Evolutionary conservation across 2,888 invertebrate species (phyloP).

Genomic region (Metacarcinus magister): DNA sequence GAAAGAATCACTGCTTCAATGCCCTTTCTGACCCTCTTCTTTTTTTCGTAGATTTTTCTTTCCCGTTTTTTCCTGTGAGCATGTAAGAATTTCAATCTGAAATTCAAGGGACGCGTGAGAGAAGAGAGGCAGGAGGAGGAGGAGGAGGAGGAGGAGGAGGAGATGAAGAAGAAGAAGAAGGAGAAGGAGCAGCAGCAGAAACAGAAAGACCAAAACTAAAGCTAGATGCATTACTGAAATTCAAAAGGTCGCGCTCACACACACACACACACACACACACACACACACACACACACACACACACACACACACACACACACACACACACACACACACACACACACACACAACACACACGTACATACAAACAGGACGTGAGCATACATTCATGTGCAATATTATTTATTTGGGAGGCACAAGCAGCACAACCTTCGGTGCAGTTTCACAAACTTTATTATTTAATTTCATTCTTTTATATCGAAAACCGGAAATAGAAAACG

Average conservation of each 20-base stretch:
- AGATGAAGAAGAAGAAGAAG: not conserved
- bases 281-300: conserved; percentile 22
- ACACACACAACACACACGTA: no score
- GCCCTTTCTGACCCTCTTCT: not conserved
- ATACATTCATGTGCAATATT: no score
- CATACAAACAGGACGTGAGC: no score
- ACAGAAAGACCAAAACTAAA: no score
- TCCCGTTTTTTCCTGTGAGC: not conserved
- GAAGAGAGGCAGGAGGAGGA: not conserved
- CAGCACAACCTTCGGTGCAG: not conserved
- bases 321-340: no score
- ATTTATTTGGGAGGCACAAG: no score
- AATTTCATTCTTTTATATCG: not conserved
- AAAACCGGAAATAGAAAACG: no score
- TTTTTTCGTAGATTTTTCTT: not conserved
- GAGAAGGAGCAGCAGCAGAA: no score
- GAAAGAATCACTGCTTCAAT: not conserved
- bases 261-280: conserved; percentile 26
- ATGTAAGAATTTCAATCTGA: not conserved
- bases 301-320: no score
- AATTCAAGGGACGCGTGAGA: not conserved
- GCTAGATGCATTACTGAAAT: not conserved
- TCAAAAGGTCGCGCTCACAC: not conserved
- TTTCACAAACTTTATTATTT: not conserved
- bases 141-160: not conserved